A percentile compares a stretch with the other conserved stretches of the same genome.
Conservation (phyloP, 2,113 vertebrate genomes). For the Paramisgurnus dabryanus region DNA sequence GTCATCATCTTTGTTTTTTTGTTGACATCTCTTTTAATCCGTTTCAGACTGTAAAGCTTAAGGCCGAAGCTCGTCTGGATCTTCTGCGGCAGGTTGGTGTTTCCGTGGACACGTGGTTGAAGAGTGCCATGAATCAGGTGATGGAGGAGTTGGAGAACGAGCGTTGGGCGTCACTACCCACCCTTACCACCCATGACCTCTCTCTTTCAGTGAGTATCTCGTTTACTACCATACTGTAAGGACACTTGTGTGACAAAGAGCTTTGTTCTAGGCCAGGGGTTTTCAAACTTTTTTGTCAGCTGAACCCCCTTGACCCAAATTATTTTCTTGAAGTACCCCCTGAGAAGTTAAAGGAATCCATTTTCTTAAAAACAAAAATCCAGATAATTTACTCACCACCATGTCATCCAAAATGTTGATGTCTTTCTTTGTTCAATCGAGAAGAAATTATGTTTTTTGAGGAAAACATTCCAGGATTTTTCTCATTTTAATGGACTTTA, state of each 20-base stretch:
- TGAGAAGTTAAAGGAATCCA: too few species aligned
- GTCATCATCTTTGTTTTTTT: too few species aligned
- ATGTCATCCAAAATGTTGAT: too few species aligned
- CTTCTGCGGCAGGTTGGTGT: conserved; percentile 95
- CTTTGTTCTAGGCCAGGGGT: not conserved
- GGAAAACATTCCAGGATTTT: too few species aligned
- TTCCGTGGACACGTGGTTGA: conserved; percentile 94
- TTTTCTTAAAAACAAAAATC: too few species aligned
- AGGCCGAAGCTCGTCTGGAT: conserved; percentile 93
- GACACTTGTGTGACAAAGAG: too few species aligned
- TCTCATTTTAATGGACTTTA: too few species aligned
- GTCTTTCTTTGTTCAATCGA: too few species aligned
- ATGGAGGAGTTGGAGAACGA: conserved; percentile 99
- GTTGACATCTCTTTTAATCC: conserved; percentile 11
- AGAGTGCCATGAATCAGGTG: conserved; percentile 98
- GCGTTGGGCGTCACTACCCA: conserved; percentile 86
- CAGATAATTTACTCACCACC: too few species aligned
- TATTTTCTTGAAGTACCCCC: too few species aligned
- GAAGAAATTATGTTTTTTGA: too few species aligned
- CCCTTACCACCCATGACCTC: conserved; percentile 86
- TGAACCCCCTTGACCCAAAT: too few species aligned
- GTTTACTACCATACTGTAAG: not conserved
- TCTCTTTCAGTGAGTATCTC: conserved; percentile 83
- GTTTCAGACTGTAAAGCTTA: conserved; percentile 89
- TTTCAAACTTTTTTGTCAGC: not conserved